A percentile compares a stretch with the other conserved stretches of the same genome.
These are phyloP conservation scores for Salminus brasiliensis DNA, from an alignment of 2,113 vertebrate genomes.

Conservation along the genomic window DNA sequence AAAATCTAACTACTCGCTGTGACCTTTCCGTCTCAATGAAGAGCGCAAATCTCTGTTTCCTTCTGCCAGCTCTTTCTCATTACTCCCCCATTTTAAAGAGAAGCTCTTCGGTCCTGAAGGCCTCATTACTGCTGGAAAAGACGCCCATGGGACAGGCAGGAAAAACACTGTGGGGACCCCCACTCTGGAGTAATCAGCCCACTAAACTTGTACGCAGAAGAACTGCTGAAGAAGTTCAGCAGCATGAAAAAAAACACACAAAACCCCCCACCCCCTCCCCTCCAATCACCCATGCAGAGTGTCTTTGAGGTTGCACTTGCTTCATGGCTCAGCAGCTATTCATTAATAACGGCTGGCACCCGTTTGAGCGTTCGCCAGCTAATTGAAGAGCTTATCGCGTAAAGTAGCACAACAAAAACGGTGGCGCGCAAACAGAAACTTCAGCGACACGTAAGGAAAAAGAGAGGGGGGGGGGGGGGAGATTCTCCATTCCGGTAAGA, in stretches of 20 bases:
- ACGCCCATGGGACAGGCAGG: constrained; percentile 77
- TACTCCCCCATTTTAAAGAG: constrained; percentile 76
- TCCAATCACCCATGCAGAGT: constrained; percentile 71
- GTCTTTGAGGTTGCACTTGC: constrained; percentile 74
- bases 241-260: constrained; percentile 64
- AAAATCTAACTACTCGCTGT: constrained; percentile 76
- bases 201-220: constrained; percentile 54
- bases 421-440: neutral
- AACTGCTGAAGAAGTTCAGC: constrained; percentile 70
- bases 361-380: constrained; percentile 58
- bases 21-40: constrained; percentile 76
- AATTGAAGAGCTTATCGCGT: constrained; percentile 66
- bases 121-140: constrained; percentile 82
- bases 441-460: neutral
- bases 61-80: constrained; percentile 77
- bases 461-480: neutral
- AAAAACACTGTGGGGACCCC: constrained; percentile 72
- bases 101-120: constrained; percentile 76
- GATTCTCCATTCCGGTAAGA: neutral
- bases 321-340: constrained; percentile 68
- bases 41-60: constrained; percentile 74
- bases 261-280: constrained; percentile 64
- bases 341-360: constrained; percentile 43
- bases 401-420: constrained; percentile 64
- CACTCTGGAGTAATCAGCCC: constrained; percentile 75